Percentiles rank a stretch among this genome's conserved stretches.
phyloP scores from a whole-genome alignment of 1,140 invertebrate genomes.

The Medauroidea extradentata region DNA sequence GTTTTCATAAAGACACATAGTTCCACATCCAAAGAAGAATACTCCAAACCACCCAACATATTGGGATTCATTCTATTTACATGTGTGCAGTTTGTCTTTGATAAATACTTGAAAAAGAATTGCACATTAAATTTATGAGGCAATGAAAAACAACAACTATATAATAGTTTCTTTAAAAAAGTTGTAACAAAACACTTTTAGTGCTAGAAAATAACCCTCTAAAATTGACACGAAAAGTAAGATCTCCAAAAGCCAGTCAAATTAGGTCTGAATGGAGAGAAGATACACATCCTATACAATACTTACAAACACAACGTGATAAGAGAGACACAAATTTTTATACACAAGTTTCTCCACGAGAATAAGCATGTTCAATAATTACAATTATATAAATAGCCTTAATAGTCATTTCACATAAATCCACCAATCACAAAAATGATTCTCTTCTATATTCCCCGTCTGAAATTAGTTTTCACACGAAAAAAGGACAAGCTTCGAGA shows the following conservation, averaged over 20 bases:
- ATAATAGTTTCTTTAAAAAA: not conserved
- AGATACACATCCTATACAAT: not conserved
- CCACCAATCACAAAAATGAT: too few species aligned
- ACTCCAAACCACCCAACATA: too few species aligned
- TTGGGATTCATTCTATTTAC: too few species aligned
- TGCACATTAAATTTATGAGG: slow-evolving; percentile 12
- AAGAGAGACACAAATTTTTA: too few species aligned
- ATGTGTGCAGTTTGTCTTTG: not conserved
- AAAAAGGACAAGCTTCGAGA: slow-evolving; percentile 1
- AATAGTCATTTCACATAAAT: too few species aligned
- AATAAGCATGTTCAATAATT: too few species aligned
- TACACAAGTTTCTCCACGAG: too few species aligned
- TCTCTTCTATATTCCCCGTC: not conserved
- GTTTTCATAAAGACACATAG: slow-evolving; percentile 5
- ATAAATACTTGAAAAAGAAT: slow-evolving; percentile 19
- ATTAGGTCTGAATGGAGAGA: not conserved
- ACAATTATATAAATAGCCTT: too few species aligned
- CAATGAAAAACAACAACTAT: slow-evolving; percentile 4
- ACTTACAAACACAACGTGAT: not conserved
- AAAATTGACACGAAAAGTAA: not conserved
- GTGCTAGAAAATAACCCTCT: not conserved
- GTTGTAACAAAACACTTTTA: slow-evolving; percentile 7
- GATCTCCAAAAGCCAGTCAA: not conserved
- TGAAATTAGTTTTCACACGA: slow-evolving; percentile 1
- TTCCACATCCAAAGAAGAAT: slow-evolving; percentile 9